Percentiles rank a stretch among this genome's conserved stretches.
phyloP scores from a whole-genome alignment of 2,113 vertebrate species.

The Platysternon megacephalum region DNA sequence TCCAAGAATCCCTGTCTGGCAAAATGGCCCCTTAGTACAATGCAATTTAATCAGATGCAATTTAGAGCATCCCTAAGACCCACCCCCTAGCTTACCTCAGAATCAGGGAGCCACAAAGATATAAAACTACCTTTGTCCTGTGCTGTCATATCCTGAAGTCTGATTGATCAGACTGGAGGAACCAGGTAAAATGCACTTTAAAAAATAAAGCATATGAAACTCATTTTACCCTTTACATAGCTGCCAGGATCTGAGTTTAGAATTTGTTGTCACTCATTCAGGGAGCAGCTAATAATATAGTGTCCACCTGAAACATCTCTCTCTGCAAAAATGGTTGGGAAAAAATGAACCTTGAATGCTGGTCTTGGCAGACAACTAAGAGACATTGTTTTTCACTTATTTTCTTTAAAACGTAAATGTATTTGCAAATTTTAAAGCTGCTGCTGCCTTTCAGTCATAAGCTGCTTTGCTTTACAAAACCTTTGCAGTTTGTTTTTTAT shows the following conservation, averaged over 20 bases:
- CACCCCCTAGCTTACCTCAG: not conserved
- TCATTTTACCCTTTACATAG: not conserved
- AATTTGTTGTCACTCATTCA: not conserved
- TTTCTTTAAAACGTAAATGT: conserved; percentile 10
- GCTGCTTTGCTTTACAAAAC: conserved; percentile 50
- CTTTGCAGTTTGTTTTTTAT: conserved; percentile 56
- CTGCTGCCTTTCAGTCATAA: conserved; percentile 63
- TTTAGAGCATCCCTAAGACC: not conserved
- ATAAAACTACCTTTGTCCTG: not conserved
- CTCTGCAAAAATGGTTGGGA: not conserved
- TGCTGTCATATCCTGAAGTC: not conserved
- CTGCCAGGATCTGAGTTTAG: not conserved
- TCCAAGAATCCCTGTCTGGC: not conserved
- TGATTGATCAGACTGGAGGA: not conserved
- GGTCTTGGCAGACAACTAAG: not conserved
- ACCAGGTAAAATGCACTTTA: accelerated
- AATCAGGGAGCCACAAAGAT: not conserved
- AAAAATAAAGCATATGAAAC: not conserved
- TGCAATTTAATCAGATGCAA: not conserved
- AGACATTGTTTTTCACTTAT: conserved; percentile 46
- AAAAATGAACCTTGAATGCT: not conserved
- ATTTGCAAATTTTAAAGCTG: conserved; percentile 63
- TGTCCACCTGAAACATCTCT: not conserved
- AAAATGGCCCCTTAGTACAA: not conserved
- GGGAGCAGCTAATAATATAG: accelerated